Evolutionary conservation across 2,113 vertebrate species (phyloP).

Genomic region (Brachyhypopomus occidentalis): DNA sequence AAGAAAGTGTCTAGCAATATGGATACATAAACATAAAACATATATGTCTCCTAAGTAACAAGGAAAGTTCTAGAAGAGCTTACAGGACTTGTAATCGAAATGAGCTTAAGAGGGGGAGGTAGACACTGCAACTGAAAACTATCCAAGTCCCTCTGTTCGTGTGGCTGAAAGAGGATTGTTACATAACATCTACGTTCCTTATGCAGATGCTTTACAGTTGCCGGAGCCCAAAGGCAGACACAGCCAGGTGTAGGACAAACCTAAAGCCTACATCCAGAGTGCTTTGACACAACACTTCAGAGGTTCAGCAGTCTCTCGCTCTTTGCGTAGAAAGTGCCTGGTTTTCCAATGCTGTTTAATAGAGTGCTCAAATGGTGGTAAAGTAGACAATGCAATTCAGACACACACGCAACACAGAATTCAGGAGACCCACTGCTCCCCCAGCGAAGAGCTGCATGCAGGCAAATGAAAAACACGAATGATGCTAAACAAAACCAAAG

Average conservation of each 20-base stretch:
- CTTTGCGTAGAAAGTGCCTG: not conserved
- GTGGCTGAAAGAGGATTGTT: slow-evolving; percentile 21
- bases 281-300: not conserved
- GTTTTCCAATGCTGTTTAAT: slow-evolving; percentile 4
- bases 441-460: not conserved
- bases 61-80: not conserved
- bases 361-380: not conserved
- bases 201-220: slow-evolving; percentile 23
- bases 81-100: slow-evolving; percentile 18
- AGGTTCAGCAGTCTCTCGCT: slow-evolving; percentile 2
- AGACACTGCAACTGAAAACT: slow-evolving; percentile 10
- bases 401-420: slow-evolving; percentile 3
- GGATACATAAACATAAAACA: not conserved
- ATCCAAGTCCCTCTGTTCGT: slow-evolving; percentile 23
- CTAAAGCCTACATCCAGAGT: slow-evolving; percentile 18
- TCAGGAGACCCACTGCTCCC: slow-evolving; percentile 7
- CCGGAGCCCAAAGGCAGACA: slow-evolving; percentile 14
- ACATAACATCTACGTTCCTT: slow-evolving; percentile 1
- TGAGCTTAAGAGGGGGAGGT: slow-evolving; percentile 14
- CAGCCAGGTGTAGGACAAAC: slow-evolving; percentile 28
- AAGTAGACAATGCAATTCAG: slow-evolving; percentile 6
- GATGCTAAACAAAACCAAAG: not conserved
- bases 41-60: not conserved
- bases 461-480: not conserved
- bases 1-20: not conserved